A percentile compares a stretch with the other conserved stretches of the same genome.
Conservation (phyloP, 2,888 invertebrate genomes). For the Clivina fossor region DNA sequence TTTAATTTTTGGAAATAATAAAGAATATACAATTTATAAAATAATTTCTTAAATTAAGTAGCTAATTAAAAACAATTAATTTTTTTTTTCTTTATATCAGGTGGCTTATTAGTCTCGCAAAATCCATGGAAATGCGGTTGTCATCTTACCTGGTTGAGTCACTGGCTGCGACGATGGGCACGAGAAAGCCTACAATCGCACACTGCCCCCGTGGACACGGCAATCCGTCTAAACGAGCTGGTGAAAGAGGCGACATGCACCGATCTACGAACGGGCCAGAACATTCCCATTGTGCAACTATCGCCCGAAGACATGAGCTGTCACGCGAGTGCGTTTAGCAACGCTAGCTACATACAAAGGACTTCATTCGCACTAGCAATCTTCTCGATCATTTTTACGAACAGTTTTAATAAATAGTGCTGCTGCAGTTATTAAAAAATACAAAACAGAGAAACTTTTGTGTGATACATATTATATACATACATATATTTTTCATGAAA, state of each 20-base stretch:
- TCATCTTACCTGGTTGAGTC: conserved; percentile 85
- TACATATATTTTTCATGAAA: conserved; percentile 9
- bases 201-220: conserved; percentile 56
- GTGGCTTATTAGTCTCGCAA: conserved; percentile 78
- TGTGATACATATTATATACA: conserved; percentile 13
- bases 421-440: neutral
- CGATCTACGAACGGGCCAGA: conserved; percentile 63
- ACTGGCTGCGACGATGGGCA: conserved; percentile 87
- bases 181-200: conserved; percentile 81
- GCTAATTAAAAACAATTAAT: no score
- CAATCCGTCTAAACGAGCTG: conserved; percentile 53
- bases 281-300: conserved; percentile 70
- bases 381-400: conserved; percentile 13
- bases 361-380: conserved; percentile 18
- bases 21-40: no score
- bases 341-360: conserved; percentile 42
- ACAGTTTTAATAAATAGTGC: conserved; percentile 9
- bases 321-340: conserved; percentile 81
- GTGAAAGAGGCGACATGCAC: conserved; percentile 72
- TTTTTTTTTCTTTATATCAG: no score
- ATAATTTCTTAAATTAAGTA: no score
- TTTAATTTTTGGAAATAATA: no score
- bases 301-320: conserved; percentile 80
- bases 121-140: conserved; percentile 88
- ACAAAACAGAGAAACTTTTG: neutral